Evolutionary conservation across 1,140 invertebrate genomes (phyloP), one percentile per base, ranked within the genome.

Genomic region (Cardiocondyla obscurior): DNA sequence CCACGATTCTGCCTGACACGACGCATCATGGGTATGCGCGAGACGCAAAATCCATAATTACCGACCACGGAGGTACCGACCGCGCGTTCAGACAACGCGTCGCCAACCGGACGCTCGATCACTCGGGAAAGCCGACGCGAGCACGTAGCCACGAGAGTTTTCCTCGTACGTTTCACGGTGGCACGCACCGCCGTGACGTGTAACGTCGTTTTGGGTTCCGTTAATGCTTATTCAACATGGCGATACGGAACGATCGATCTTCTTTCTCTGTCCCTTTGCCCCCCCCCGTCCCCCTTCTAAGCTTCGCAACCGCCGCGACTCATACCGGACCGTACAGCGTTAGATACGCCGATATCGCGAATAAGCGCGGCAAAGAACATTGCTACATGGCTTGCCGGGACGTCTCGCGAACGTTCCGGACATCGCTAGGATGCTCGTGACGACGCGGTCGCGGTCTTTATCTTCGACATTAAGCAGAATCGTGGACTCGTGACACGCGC

Each of bases 21-120:
- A 89, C 83, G 88, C 87, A 90, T 88, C 79, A 81, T 85, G 83
- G 82, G 86, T 86, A 46, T 30, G 74, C 22, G 39, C 67, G 83
- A 67, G n/a, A 64, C 64, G 83, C 70, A 91, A 90, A 90, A 90
- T 91, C 88, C 85, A 90, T 90, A 90, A 90, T 83, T 88, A 76
- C 76, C 65, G 44, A 39, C 67, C 77, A 33, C 39, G 19, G 44
- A 65, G 46, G 3, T 69, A 55, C 76, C 14, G 39, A 65, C 39
- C n/a, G n/a, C n/a, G n/a, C n/a, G n/a, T n/a, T n/a, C n/a, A n/a
- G n/a, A n/a, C n/a, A n/a, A 10, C 6, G 44, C n/a, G 36, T 60
- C 16, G 8, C 49, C 33, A 44, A 39, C 36, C 46, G n/a, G 82
- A 55, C 72, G 58, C 30, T n/a, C n/a, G n/a, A n/a, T n/a, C n/a